Evolutionary conservation across 37 sponge, comb jelly and placozoan genomes (phyloP), one percentile per base, ranked within the genome.

Genomic region (Oopsacas minuta): DNA sequence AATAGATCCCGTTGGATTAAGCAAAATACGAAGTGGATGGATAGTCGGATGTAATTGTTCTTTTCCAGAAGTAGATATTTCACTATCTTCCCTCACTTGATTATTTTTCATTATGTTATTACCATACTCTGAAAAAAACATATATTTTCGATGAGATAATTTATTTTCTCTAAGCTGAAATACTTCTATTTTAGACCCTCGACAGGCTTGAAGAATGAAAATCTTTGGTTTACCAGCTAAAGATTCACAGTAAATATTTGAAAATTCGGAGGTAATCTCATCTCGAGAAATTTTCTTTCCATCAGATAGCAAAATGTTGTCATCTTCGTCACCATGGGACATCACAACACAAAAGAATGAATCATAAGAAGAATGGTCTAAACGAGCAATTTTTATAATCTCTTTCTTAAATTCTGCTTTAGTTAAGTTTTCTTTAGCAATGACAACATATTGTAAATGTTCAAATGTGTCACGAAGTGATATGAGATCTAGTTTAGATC

Each of bases 241-340:
- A 61, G 75, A 61, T 25, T 10, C 7, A 61, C 75, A 61, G 28
- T 61, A 61, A n/a, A n/a, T 61, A 61, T 61, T 10, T 25, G 75
- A 61, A 61, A 61, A 61, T 61, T 61, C 75, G 28, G 28, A 61
- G 5, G 75, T 61, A 32, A 61, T 61, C 30, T 61, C 75, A 25
- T 61, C 75, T 25, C 20, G 20, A 32, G 75, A 61, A 32, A 61
- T 61, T 61, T 61, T 61, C 75, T 61, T 61, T 3, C 75, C 75
- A 61, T 61, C 75, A 20, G 75, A 3, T 61, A 61, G 28, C 30
- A 61, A 32, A 25, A 61, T 61, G 22, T 61, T 61, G 28, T 61
- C 75, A 61, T 61, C 28, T n/a, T 61, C 75, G 28, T 61, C 75
- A 5, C 75, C 75, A 61, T 61, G 75, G 30, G 75, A 61, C 75